Base-by-base conservation (phyloP, 2,888 invertebrate genomes). In the Dimorphilus gyrociliatus region DNA sequence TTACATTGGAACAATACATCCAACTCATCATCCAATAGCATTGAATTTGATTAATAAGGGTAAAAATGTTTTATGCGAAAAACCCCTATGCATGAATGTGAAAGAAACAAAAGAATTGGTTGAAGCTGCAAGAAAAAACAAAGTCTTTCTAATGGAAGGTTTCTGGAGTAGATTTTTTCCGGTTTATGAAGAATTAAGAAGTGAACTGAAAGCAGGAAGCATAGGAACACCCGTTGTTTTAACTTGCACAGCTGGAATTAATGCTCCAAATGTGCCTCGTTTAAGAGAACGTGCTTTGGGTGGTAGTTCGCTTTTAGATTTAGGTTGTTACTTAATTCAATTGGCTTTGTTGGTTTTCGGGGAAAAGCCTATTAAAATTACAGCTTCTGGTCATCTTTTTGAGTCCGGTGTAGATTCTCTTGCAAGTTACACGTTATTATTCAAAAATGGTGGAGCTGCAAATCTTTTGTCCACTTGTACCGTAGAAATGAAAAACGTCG, bases 141-240 rank as follows among this genome's bases (percentile, higher is more conserved):
- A 77, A 4, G 55, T 77, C 1, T 82, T 54, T 30, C 48, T 51
- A 33, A 50, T 53, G 33, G 50, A 65, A 68, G 86, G 76, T 0
- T 69, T 82, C n/a, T 88, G 86, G 86, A 79, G 79, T 0, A 69
- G 85, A 19, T 81, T 73, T 60, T 74, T 81, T 35, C 86, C 86
- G 0, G 69, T 71, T 0, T 84, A 84, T 53, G 64, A 71, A 27
- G 70, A 72, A 40, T 52, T 84, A 27, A 71, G 71, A 30, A 69
- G 76, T 44, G 72, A 74, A 47, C 67, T 86, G 3, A 64, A 18
- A 65, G 18, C 81, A 79, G 84, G 79, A 76, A 1, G 69, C 78
- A 25, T 82, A 70, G 65, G 75, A 76, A 38, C 84, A 78, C 2
- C 69, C 69, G 1, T 80, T 78, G 52, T 65, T 69, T 34, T 72